Base-by-base conservation (phyloP, 2,797 vertebrate genomes). In the Amphiprion clarkii region DNA sequence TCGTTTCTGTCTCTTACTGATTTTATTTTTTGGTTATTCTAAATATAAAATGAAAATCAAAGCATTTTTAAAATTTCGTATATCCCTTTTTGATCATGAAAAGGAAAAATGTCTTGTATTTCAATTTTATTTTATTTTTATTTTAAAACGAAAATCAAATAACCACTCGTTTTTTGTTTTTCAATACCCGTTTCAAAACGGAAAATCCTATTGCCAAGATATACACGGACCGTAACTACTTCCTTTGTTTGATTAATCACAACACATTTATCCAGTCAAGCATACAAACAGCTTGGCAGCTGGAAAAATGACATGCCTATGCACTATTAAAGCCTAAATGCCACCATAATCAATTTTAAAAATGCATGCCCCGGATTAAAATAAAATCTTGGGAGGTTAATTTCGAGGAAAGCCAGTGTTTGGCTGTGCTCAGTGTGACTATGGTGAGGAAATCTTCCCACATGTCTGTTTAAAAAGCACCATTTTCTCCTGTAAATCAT, bases 291-390 rank as follows among this genome's bases (percentile, higher is more conserved):
- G 36, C 36, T 39, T 39, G 8, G 36, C 11, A 39, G 3, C 1
- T 39, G 14, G 27, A 55, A n/a, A 59, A 49, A 8, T 6, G 25
- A 29, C 31, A 17, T 6, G 5, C 23, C 39, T 29, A 3, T 62
- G 14, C 25, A 31, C 65, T 59, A 51, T 42, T 71, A 17, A 44
- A 14, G n/a, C n/a, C 46, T 58, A 66, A 39, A 53, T 53, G 21
- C 14, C 17, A 33, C 8, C 14, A 2, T 51, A 17, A 62, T 60
- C 57, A 17, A 52, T 70, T 21, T 27, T 9, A 29, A 44, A 68
- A 61, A 58, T 53, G 17, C 14, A 63, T 49, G n/a, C 17, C 27
- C 54, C 31, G 21, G 27, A 4, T 23, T 14, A 2, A 14, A 44
- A 63, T 39, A 14, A 46, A 14, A 67, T 67, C n/a, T 55, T 49